Evolutionary conservation across 2,888 invertebrate genomes (phyloP).

Genomic region (Parapristionchus giblindavisi): DNA sequence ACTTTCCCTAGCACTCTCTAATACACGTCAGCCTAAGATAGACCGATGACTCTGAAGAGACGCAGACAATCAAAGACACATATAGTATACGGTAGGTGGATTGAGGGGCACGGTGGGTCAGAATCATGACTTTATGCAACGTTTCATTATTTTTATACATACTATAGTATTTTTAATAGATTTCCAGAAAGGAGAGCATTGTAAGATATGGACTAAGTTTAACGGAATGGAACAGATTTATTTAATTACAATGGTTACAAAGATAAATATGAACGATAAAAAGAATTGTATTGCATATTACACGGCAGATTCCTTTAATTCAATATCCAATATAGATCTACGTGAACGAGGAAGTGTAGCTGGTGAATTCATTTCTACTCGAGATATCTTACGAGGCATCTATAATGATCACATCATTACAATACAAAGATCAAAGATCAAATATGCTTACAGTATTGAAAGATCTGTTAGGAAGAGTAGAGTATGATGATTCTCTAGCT

Average conservation of each 20-base stretch:
- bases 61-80: neutral
- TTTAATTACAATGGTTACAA: too few species aligned
- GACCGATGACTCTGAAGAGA: slow-evolving; percentile 1
- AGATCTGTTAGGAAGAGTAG: too few species aligned
- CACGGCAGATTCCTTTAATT: slow-evolving; percentile 27
- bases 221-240: too few species aligned
- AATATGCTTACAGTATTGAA: neutral
- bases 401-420: neutral
- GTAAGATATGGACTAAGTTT: too few species aligned
- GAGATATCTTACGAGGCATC: slow-evolving; percentile 26
- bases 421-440: neutral
- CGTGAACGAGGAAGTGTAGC: slow-evolving; percentile 22
- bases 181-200: too few species aligned
- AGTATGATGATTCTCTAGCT: neutral
- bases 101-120: neutral
- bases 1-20: slow-evolving; percentile 37
- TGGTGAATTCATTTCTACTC: neutral
- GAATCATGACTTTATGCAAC: neutral
- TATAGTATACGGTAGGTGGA: neutral
- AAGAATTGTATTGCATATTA: slow-evolving; percentile 16
- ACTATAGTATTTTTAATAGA: too few species aligned
- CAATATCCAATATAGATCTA: slow-evolving; percentile 2
- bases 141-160: too few species aligned
- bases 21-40: slow-evolving; percentile 50
- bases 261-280: too few species aligned